These are phyloP conservation scores for Eubasilissa splendida DNA, from an alignment of 2,888 invertebrate genomes.

Conservation along the genomic window DNA sequence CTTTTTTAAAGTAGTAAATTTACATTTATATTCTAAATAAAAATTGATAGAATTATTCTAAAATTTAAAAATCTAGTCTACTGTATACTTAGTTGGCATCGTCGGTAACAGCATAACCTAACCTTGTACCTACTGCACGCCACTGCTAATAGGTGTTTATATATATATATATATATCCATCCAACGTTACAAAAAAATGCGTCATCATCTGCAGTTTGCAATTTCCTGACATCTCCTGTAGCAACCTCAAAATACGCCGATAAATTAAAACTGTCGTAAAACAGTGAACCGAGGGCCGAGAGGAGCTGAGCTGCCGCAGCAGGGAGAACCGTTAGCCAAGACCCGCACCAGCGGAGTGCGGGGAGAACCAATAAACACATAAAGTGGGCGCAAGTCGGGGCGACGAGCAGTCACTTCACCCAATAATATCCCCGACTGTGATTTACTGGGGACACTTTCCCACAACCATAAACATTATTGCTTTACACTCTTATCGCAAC, in stretches of 20 bases:
- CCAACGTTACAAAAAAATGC: no score
- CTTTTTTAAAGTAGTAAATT: no score
- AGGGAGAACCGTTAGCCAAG: slow-evolving; percentile 7
- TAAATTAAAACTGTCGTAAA: slow-evolving; percentile 21
- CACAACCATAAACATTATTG: slow-evolving; percentile 6
- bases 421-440: neutral
- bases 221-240: neutral
- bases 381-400: neutral
- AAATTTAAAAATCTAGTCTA: no score
- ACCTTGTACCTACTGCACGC: no score
- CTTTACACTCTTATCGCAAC: neutral
- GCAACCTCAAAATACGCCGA: neutral
- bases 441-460: slow-evolving; percentile 8
- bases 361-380: slow-evolving; percentile 11
- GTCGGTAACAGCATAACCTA: no score
- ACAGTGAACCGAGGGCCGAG: neutral
- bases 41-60: no score
- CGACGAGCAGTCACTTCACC: neutral
- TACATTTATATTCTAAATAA: no score
- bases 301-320: neutral
- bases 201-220: no score
- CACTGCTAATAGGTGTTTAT: no score
- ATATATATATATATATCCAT: no score
- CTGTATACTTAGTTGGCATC: no score
- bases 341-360: neutral